Evolutionary conservation across 2,113 vertebrate genomes (phyloP).

Genomic region (Oenanthe melanoleuca): DNA sequence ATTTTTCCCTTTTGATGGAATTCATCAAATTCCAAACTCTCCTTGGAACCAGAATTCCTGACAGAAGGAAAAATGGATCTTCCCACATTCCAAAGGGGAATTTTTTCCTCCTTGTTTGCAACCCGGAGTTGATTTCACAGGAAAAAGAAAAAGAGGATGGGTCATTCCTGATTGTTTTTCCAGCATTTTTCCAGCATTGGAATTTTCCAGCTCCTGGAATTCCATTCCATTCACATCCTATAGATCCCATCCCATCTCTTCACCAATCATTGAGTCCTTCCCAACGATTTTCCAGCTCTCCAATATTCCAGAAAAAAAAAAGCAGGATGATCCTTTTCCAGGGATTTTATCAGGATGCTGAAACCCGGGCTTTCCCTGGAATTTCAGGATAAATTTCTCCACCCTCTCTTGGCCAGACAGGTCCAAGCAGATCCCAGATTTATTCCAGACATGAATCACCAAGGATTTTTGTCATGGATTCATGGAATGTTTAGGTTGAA

Average conservation of each 20-base stretch:
- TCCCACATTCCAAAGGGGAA: background rate
- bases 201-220: background rate
- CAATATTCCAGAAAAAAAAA: background rate
- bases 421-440: background rate
- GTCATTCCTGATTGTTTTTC: background rate
- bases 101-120: background rate
- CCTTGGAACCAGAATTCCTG: too few species aligned
- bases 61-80: too few species aligned
- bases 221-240: background rate
- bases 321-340: background rate
- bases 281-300: background rate
- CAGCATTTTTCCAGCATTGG: background rate
- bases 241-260: background rate
- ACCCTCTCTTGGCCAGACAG: background rate
- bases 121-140: fast-evolving
- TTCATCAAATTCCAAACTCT: too few species aligned
- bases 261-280: background rate
- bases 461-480: background rate
- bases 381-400: background rate
- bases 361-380: background rate
- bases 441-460: fast-evolving
- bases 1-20: too few species aligned
- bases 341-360: background rate
- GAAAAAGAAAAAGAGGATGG: too few species aligned
- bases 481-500: background rate